Conservation (phyloP, 2,113 vertebrate species). For the Nyctereutes procyonoides region DNA sequence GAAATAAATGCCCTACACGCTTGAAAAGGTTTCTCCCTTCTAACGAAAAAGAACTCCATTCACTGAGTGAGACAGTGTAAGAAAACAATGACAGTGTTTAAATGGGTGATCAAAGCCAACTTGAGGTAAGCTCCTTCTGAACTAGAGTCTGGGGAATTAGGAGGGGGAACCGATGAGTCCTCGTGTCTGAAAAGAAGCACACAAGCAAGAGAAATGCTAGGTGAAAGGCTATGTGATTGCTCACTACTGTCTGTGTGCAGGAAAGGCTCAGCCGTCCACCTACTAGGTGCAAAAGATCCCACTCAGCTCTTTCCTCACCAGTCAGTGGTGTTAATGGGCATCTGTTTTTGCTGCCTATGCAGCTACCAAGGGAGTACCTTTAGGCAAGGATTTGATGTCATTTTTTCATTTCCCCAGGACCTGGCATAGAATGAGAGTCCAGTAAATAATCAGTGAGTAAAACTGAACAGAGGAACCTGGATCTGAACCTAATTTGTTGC, state of each 20-base stretch:
- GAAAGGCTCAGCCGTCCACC: not conserved
- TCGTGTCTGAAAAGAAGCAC: not conserved
- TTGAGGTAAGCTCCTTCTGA: not conserved
- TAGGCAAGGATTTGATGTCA: not conserved
- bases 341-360: not conserved
- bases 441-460: not conserved
- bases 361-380: not conserved
- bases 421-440: not conserved
- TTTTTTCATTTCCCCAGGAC: not conserved
- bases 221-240: not conserved
- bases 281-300: not conserved
- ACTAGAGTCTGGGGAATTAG: not conserved
- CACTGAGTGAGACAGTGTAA: not conserved
- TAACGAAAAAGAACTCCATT: not conserved
- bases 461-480: not conserved
- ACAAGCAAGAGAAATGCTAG: not conserved
- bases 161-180: not conserved
- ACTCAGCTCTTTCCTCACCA: not conserved
- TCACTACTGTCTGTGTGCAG: not conserved
- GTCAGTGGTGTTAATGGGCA: not conserved
- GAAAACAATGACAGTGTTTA: not conserved
- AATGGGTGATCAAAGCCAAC: not conserved
- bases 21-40: not conserved
- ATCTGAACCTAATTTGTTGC: not conserved
- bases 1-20: not conserved